These are phyloP conservation scores for Aphelocoma californica DNA, from an alignment of 2,797 vertebrate species.

Conservation along the genomic window DNA sequence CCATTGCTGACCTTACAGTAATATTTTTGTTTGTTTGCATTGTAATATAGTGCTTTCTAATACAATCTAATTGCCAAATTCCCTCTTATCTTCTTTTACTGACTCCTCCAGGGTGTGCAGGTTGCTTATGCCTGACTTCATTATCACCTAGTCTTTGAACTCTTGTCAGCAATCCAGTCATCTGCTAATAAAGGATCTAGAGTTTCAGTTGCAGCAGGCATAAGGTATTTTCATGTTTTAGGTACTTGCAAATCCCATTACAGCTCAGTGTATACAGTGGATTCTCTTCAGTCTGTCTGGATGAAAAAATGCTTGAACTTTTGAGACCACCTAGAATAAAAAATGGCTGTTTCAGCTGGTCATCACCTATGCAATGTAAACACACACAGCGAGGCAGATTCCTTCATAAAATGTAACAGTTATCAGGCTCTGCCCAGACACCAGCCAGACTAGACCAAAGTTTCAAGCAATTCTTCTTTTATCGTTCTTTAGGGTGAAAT, in stretches of 20 bases:
- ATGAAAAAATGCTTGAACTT: background rate
- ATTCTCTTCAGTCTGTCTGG: background rate
- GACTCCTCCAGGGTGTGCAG: background rate
- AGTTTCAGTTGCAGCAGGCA: background rate
- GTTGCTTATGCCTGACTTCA: background rate
- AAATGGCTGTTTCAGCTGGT: background rate
- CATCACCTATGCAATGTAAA: background rate
- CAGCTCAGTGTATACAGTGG: background rate
- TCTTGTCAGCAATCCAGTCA: background rate
- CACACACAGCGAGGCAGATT: background rate
- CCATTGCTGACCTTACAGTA: background rate
- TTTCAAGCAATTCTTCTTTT: conserved; percentile 34
- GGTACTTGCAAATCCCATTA: background rate
- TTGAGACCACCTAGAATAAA: conserved; percentile 35
- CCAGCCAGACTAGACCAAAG: conserved; percentile 2
- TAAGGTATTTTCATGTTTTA: background rate
- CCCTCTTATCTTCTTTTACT: background rate
- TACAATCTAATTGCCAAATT: background rate
- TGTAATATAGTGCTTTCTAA: background rate
- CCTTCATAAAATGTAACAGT: background rate
- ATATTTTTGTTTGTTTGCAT: background rate
- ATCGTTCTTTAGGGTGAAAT: conserved; percentile 18
- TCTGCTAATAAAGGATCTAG: background rate
- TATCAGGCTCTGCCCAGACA: conserved; percentile 25
- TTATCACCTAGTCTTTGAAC: background rate